Conservation (phyloP, 2,888 invertebrate species). For the Drosophila siamana region DNA sequence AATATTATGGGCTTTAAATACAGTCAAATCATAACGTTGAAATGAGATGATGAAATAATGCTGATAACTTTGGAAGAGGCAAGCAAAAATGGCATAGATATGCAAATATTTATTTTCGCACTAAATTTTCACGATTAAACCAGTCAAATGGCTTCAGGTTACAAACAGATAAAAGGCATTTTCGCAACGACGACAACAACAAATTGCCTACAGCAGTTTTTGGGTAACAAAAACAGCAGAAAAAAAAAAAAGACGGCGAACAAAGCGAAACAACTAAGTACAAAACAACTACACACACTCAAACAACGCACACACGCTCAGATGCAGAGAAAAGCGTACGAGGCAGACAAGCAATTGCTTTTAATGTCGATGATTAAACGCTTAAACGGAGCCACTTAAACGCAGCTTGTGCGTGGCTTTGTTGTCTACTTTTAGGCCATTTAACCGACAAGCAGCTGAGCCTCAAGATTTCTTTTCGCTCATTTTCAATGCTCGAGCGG, state of each 20-base stretch:
- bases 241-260: conserved; percentile 14
- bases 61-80: conserved; percentile 22
- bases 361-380: conserved; percentile 70
- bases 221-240: conserved; percentile 11
- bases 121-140: conserved; percentile 43
- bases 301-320: not conserved
- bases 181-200: conserved; percentile 20
- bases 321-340: conserved; percentile 8
- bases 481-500: conserved; percentile 17
- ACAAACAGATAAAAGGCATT: conserved; percentile 19
- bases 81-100: conserved; percentile 32
- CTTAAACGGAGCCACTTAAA: conserved; percentile 60
- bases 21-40: not conserved
- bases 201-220: conserved; percentile 42
- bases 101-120: conserved; percentile 57
- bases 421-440: conserved; percentile 72
- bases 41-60: conserved; percentile 12
- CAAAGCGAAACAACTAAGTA: conserved; percentile 33
- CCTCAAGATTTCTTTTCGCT: conserved; percentile 14
- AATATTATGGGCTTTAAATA: conserved; percentile 3
- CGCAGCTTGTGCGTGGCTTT: conserved; percentile 54
- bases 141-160: conserved; percentile 33
- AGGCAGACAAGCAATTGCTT: conserved; percentile 65
- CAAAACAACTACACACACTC: conserved; percentile 6
- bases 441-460: conserved; percentile 52